phyloP scores from a whole-genome alignment of 53 echinoderm and acorn worm genomes.

The Actinopyga echinites region DNA sequence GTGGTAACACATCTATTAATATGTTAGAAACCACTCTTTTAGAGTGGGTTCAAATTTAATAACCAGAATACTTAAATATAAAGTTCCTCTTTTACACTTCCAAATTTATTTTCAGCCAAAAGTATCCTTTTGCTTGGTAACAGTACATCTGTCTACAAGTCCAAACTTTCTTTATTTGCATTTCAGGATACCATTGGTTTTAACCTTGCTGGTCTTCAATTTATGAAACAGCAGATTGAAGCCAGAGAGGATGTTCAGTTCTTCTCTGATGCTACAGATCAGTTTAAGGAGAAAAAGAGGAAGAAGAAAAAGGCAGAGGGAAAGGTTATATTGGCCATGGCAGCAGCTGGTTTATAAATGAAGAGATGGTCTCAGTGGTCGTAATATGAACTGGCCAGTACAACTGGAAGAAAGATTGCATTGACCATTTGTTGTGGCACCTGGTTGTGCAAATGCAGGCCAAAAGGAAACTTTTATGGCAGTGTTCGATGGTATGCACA shows the following conservation, averaged over 20 bases:
- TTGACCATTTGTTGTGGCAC: too few relatives aligned
- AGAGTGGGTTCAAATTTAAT: neutral
- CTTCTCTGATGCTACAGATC: slow-evolving; percentile 85
- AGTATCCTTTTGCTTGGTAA: too few relatives aligned
- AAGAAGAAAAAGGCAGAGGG: slow-evolving; percentile 67
- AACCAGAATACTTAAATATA: neutral
- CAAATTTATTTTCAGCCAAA: too few relatives aligned
- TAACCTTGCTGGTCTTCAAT: slow-evolving; percentile 82
- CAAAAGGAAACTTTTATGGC: too few relatives aligned
- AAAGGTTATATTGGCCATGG: slow-evolving; percentile 50
- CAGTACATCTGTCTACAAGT: too few relatives aligned
- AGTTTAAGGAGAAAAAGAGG: slow-evolving; percentile 69
- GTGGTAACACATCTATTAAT: too few relatives aligned
- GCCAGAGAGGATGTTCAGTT: slow-evolving; percentile 69
- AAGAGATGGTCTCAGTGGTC: neutral
- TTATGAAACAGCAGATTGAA: slow-evolving; percentile 79
- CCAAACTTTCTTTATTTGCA: neutral
- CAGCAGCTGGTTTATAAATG: neutral
- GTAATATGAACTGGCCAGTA: neutral
- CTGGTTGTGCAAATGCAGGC: too few relatives aligned
- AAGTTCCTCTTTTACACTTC: too few relatives aligned
- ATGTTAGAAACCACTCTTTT: too few relatives aligned
- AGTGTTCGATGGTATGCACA: too few relatives aligned
- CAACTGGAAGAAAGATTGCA: too few relatives aligned
- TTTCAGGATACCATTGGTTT: slow-evolving; percentile 91